phyloP scores from a whole-genome alignment of 2,888 invertebrate species.

The Troides helena region DNA sequence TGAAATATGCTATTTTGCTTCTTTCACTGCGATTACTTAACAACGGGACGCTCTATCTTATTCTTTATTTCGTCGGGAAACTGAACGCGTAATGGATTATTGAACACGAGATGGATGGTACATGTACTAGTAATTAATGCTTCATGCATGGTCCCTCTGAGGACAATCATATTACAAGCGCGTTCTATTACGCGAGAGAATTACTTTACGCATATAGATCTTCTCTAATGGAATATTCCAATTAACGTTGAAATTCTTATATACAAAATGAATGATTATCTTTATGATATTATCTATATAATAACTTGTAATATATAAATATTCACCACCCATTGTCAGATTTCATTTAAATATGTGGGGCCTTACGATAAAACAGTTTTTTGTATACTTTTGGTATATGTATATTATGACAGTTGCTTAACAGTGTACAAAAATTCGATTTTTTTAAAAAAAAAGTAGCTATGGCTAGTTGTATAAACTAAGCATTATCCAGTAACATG shows the following conservation, averaged over 20 bases:
- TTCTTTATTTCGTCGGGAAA: neutral
- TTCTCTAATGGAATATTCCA: constrained; percentile 19
- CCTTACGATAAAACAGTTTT: no score
- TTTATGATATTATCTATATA: neutral
- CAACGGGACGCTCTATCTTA: neutral
- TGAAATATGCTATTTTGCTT: constrained; percentile 76
- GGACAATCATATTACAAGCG: constrained; percentile 45
- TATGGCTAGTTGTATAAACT: constrained; percentile 43
- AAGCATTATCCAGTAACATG: constrained; percentile 51
- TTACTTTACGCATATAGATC: constrained; percentile 13
- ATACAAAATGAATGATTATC: neutral
- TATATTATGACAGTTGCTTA: neutral
- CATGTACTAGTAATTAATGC: constrained; percentile 53
- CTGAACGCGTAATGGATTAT: neutral
- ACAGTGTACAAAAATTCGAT: neutral
- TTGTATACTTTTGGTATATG: no score
- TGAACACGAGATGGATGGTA: constrained; percentile 1
- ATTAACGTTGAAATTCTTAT: neutral
- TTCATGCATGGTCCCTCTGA: constrained; percentile 52
- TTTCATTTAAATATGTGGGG: no score
- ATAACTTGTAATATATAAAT: neutral
- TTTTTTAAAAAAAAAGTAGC: neutral
- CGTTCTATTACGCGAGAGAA: constrained; percentile 37
- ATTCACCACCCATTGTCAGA: no score
- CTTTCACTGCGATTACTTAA: constrained; percentile 41